Evolutionary conservation across 2,888 invertebrate species (phyloP), one percentile per base, ranked within the genome.

Genomic region (Amiota minor): DNA sequence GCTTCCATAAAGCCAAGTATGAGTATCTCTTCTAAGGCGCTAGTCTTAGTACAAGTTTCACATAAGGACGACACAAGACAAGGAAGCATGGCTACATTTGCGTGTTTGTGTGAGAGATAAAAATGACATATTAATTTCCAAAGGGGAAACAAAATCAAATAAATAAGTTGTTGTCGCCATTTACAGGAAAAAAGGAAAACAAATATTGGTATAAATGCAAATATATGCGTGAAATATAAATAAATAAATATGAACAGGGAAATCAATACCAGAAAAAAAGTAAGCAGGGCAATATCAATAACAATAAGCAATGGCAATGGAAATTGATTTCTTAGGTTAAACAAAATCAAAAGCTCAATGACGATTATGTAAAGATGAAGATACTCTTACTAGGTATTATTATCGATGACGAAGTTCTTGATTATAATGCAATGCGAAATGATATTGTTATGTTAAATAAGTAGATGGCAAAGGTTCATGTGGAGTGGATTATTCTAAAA

Each of bases 91-190:
- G 16, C 9, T 47, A 49, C 12, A 10, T n/a, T 50, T 53, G 65
- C 47, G 68, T 71, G 75, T 72, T 56, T 74, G 74, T 61, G 49
- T 45, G 61, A 11, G 76, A 80, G 84, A 74, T 81, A 82, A 78
- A 85, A 83, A 83, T 85, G 84, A 85, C 85, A 83, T 85, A 83
- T 83, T 85, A 83, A 85, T 83, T 83, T 85, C 84, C 80, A 83
- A 85, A 79, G 85, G 82, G 84, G 80, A 85, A 83, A 85, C 78
- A 84, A 80, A 83, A 80, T 85, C 79, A 85, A 82, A 77, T 77
- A 74, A 85, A 81, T 85, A 82, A 85, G 84, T 78, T 85, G 84
- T 78, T 85, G 80, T 84, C 80, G 84, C 82, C 75, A 55, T 18
- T 35, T 6, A 6, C 35, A 35, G 35, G 35, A 35, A 35, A 35